These are phyloP conservation scores for Tamandua tetradactyla DNA, from an alignment of 2,797 vertebrate species.

Conservation along the genomic window DNA sequence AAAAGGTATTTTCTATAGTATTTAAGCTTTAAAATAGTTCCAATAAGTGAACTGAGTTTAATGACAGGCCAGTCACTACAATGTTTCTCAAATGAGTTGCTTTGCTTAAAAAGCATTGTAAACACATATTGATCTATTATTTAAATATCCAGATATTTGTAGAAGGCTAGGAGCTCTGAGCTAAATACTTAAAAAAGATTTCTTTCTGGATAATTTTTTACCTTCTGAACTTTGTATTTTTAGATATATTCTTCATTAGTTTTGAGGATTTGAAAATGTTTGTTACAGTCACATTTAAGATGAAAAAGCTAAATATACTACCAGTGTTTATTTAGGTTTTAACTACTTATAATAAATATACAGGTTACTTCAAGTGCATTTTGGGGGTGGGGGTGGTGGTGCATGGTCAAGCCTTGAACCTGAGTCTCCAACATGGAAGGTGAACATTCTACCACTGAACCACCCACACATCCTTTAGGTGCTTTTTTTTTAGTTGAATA, in stretches of 20 bases:
- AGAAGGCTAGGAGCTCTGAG: neutral
- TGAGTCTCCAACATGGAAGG: too few relatives aligned
- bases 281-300: neutral
- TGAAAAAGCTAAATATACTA: neutral
- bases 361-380: neutral
- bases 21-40: neutral
- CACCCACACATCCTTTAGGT: too few relatives aligned
- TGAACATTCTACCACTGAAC: too few relatives aligned
- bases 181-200: neutral
- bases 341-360: conserved; percentile 2
- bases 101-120: neutral
- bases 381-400: too few relatives aligned
- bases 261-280: conserved; percentile 25
- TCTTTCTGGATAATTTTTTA: neutral
- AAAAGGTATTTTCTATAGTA: neutral
- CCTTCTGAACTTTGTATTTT: neutral
- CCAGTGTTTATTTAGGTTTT: neutral
- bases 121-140: neutral
- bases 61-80: neutral
- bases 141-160: neutral
- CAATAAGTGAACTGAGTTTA: neutral
- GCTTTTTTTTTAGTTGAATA: conserved; percentile 31
- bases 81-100: neutral
- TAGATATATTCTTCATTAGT: neutral
- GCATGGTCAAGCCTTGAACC: too few relatives aligned